Evolutionary conservation across 2,888 invertebrate species (phyloP), one percentile per base, ranked within the genome.

Genomic region (Leucoma salicis): DNA sequence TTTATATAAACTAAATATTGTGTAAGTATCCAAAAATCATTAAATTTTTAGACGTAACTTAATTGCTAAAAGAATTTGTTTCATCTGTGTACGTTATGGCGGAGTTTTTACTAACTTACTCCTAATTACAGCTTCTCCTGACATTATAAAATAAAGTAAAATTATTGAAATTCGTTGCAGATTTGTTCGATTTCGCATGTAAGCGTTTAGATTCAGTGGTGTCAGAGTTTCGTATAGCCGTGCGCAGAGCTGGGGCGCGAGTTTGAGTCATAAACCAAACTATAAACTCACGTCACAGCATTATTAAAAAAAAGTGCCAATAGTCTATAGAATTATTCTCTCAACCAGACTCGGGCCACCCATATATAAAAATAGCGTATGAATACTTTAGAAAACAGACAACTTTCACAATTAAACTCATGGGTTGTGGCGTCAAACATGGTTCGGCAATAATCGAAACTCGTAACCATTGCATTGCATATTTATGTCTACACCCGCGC

Each of bases 261-360:
- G 61, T 51, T 49, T 63, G 60, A 68, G 33, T 31, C 10, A 15
- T 42, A 28, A 27, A 24, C n/a, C 21, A 13, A 54, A 56, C 48
- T 53, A 45, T 43, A 35, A 63, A 52, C 62, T 63, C 63, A 53
- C 53, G 53, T 55, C 55, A 32, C 64, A 44, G 57, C 69, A 42
- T 46, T 60, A 52, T 63, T 71, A 75, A 82, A 64, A 75, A 82
- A 84, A 75, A 44, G 88, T 87, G 88, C 83, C 82, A 80, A 79
- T 80, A 84, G 74, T 57, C 57, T 63, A 57, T 66, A 73, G 62
- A 46, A 65, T 69, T 34, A 53, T 59, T 74, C 65, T 62, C 59
- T 74, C 74, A 74, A 88, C 89, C 89, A 88, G 89, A 89, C 85
- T 87, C 86, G 89, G 89, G 89, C 76, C 81, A 82, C 88, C 87